Evolutionary conservation across 2,797 vertebrate species (phyloP).

Genomic region (Galago senegalensis): DNA sequence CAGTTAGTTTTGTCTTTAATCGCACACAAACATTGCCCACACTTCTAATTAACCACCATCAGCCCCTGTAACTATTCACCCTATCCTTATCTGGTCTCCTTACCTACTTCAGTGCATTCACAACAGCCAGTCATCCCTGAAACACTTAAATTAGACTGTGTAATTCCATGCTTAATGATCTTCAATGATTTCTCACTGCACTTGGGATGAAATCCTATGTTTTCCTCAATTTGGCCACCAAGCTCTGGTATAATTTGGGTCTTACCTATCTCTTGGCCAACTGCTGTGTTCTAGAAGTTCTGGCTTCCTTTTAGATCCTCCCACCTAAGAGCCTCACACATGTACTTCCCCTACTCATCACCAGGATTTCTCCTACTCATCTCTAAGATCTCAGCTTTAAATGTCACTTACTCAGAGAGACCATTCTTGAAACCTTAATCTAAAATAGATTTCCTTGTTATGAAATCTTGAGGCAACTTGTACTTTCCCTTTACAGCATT

Average conservation of each 20-base stretch:
- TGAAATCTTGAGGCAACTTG: constrained; percentile 50
- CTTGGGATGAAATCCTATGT: neutral
- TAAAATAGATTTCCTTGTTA: constrained; percentile 68
- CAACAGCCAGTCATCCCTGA: neutral
- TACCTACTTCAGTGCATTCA: neutral
- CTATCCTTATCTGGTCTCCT: neutral
- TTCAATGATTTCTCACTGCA: neutral
- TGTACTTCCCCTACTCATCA: neutral
- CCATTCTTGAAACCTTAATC: constrained; percentile 36
- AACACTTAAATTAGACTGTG: neutral
- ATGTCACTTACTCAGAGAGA: constrained; percentile 72
- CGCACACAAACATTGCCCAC: neutral
- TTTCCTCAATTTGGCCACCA: neutral
- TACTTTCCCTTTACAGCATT: constrained; percentile 29
- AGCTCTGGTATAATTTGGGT: neutral
- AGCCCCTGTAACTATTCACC: neutral
- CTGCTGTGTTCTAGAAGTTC: constrained; percentile 22
- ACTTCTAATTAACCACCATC: neutral
- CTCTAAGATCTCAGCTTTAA: constrained; percentile 68
- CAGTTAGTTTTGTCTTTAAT: neutral
- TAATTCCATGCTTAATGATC: neutral
- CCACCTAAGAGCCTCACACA: neutral
- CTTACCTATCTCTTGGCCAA: neutral
- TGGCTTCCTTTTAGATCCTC: constrained; percentile 57
- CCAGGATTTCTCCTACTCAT: constrained; percentile 43